Evolutionary conservation across 2,797 vertebrate genomes (phyloP).

Genomic region (Rhabdomys pumilio): DNA sequence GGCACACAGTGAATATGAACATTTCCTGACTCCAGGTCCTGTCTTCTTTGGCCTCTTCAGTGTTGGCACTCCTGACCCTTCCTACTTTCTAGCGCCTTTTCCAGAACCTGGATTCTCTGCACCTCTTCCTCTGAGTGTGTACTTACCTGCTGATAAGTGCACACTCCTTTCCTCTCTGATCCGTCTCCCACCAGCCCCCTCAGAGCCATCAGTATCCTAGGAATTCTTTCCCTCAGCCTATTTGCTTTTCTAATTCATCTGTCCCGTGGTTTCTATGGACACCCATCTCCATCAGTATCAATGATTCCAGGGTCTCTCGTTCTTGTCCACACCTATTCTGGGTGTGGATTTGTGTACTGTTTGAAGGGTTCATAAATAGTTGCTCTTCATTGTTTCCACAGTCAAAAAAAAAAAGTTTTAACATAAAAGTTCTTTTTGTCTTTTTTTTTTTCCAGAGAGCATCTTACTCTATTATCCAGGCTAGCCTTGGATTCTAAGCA

Average conservation of each 20-base stretch:
- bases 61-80: neutral
- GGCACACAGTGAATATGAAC: no score
- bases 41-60: neutral
- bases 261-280: neutral
- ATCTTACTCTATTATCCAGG: neutral
- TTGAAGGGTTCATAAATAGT: slow-evolving; percentile 44
- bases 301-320: neutral
- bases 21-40: no score
- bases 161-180: no score
- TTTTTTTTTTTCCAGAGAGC: neutral
- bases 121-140: neutral
- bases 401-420: neutral
- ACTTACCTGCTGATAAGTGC: neutral
- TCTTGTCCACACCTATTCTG: no score
- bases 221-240: neutral
- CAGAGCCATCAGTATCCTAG: neutral
- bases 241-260: neutral
- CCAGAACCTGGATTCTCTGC: neutral
- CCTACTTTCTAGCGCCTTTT: neutral
- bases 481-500: neutral
- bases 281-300: neutral
- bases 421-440: neutral
- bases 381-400: neutral
- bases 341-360: neutral
- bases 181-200: neutral